A percentile compares a stretch with the other conserved stretches of the same genome.
Evolutionary conservation across 2,888 invertebrate species (phyloP).

Genomic region (Psococerastis gibbosa): DNA sequence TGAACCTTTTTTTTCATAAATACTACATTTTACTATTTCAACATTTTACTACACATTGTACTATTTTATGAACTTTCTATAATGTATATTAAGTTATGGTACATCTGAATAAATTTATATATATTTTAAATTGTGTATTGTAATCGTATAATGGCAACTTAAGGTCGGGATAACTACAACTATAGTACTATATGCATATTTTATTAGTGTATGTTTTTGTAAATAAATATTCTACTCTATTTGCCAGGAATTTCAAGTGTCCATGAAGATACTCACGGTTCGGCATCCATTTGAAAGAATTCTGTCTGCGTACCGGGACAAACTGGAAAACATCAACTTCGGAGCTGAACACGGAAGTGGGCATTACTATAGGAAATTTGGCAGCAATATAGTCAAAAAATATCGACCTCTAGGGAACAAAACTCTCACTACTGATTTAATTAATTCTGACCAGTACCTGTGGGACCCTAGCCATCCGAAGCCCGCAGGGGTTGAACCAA

Average conservation of each 20-base stretch:
- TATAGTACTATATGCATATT: too few relatives aligned
- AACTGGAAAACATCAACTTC: conserved; percentile 25
- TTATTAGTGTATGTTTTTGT: too few relatives aligned
- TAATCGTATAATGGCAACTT: too few relatives aligned
- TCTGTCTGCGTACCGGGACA: conserved; percentile 38
- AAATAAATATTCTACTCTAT: too few relatives aligned
- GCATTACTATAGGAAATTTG: conserved; percentile 31
- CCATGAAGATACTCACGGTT: conserved; percentile 34
- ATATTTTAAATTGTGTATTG: too few relatives aligned
- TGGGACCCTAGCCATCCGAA: conserved; percentile 17
- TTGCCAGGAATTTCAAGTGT: conserved; percentile 24
- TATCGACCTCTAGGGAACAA: conserved; percentile 24
- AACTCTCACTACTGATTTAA: conserved; percentile 14
- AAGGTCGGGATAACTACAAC: too few relatives aligned
- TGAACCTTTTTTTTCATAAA: too few relatives aligned
- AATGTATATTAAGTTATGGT: too few relatives aligned
- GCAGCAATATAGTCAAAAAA: conserved; percentile 28
- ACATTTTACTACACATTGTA: too few relatives aligned
- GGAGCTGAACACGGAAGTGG: conserved; percentile 29
- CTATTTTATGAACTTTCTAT: too few relatives aligned
- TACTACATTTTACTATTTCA: too few relatives aligned
- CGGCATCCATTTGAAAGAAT: conserved; percentile 38
- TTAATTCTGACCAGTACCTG: conserved; percentile 14
- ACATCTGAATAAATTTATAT: too few relatives aligned
- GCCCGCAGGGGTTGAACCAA: conserved; percentile 27